Conservation (phyloP, 2,888 invertebrate genomes). For the Hermaeophaga mercurialis region DNA sequence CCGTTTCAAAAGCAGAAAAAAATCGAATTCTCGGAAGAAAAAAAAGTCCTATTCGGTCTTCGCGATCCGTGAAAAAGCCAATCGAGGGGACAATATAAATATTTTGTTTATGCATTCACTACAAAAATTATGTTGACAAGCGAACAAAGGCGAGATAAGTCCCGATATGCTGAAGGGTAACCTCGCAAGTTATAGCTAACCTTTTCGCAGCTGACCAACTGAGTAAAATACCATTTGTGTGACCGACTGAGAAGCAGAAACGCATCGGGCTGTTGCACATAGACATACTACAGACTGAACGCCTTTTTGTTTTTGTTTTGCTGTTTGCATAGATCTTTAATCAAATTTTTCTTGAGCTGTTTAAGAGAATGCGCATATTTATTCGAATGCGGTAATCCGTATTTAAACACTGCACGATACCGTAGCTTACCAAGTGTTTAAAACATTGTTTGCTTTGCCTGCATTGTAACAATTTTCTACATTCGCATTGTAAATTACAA, state of each 20-base stretch:
- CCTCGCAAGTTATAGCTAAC: constrained; percentile 59
- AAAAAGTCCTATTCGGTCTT: constrained; percentile 47
- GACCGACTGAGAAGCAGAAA: constrained; percentile 23
- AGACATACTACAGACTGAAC: constrained; percentile 58
- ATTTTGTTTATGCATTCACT: constrained; percentile 60
- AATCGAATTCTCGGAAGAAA: constrained; percentile 56
- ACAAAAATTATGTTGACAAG: constrained; percentile 61
- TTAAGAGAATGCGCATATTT: constrained; percentile 53
- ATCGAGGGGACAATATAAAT: constrained; percentile 60
- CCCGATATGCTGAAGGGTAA: constrained; percentile 58
- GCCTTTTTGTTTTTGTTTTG: constrained; percentile 54
- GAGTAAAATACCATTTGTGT: constrained; percentile 30
- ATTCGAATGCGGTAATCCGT: constrained; percentile 50
- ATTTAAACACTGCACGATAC: constrained; percentile 42
- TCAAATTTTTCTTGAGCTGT: constrained; percentile 58
- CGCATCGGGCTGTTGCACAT: constrained; percentile 50
- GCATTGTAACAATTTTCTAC: constrained; percentile 8
- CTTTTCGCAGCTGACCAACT: constrained; percentile 51
- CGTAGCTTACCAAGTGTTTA: constrained; percentile 42
- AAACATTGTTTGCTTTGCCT: constrained; percentile 33
- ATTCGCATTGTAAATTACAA: too few species aligned
- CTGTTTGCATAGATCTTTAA: constrained; percentile 57
- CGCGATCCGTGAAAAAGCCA: constrained; percentile 52
- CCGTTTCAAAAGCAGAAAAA: constrained; percentile 50
- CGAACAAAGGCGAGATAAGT: constrained; percentile 60